Conservation (phyloP, 2,797 vertebrate genomes). For the Nasua narica region DNA sequence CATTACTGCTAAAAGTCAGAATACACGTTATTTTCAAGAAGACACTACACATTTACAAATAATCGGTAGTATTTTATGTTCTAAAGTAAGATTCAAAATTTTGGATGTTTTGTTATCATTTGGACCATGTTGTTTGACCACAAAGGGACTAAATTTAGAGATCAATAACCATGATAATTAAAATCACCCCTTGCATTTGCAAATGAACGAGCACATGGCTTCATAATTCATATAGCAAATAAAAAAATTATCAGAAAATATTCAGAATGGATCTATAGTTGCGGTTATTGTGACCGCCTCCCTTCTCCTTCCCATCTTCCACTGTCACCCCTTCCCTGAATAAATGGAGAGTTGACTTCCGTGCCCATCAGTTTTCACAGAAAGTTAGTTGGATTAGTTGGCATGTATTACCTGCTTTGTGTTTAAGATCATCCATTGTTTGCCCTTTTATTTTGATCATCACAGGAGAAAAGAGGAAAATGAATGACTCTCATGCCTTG, state of each 20-base stretch:
- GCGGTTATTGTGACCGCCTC: not conserved
- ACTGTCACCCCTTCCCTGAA: not conserved
- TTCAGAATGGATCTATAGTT: not conserved
- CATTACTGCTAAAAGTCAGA: not conserved
- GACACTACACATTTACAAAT: not conserved
- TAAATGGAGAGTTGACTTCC: not conserved
- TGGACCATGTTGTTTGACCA: not conserved
- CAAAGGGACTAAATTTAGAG: not conserved
- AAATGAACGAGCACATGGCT: not conserved
- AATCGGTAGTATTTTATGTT: not conserved
- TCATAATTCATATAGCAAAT: not conserved
- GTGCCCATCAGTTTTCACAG: not conserved
- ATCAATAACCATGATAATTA: not conserved
- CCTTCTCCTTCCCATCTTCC: not conserved
- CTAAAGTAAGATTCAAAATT: not conserved
- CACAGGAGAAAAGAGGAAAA: conserved; percentile 95
- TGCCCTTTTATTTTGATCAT: conserved; percentile 66
- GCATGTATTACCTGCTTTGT: not conserved
- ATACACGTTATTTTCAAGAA: not conserved
- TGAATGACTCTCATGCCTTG: conserved; percentile 87
- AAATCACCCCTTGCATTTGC: not conserved
- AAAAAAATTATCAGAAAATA: not conserved
- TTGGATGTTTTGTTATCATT: not conserved
- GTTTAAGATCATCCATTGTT: conserved; percentile 26
- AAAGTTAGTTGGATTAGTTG: not conserved